Conservation (phyloP, 2,113 vertebrate species). For the Heloderma charlesbogerti region DNA sequence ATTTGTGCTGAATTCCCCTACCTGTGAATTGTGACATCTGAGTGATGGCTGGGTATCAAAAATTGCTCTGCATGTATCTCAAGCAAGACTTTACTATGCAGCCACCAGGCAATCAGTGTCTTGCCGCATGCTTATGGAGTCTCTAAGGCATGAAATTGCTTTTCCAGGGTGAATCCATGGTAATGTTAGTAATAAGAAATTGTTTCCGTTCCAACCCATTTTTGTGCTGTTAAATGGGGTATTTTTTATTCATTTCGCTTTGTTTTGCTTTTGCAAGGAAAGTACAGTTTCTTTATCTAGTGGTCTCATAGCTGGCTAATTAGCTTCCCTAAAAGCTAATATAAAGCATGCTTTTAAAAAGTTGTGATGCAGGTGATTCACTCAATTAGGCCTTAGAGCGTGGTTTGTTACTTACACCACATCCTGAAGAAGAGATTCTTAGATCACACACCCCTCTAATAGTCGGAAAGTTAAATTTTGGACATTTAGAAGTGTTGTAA, state of each 20-base stretch:
- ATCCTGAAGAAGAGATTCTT: background rate
- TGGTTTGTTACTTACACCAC: background rate
- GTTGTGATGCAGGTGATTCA: background rate
- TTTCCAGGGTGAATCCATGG: background rate
- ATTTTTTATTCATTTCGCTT: background rate
- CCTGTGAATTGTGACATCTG: background rate
- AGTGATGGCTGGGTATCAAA: background rate
- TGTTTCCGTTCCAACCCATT: background rate
- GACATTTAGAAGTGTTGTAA: background rate
- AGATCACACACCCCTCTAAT: too few species aligned
- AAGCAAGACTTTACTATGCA: background rate
- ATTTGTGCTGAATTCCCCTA: background rate
- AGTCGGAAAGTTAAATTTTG: background rate
- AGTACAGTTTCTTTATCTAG: background rate
- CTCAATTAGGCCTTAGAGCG: background rate
- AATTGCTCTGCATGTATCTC: background rate
- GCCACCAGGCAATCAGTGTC: background rate
- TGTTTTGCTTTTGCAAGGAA: background rate
- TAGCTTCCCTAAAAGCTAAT: background rate
- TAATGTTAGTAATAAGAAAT: background rate
- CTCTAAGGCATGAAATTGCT: background rate
- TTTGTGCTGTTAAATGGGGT: background rate
- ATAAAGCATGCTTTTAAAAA: background rate
- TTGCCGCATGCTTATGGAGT: background rate
- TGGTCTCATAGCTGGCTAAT: background rate